A percentile compares a stretch with the other conserved stretches of the same genome.
phyloP scores from a whole-genome alignment of 2,113 vertebrate genomes.

The Caretta caretta region DNA sequence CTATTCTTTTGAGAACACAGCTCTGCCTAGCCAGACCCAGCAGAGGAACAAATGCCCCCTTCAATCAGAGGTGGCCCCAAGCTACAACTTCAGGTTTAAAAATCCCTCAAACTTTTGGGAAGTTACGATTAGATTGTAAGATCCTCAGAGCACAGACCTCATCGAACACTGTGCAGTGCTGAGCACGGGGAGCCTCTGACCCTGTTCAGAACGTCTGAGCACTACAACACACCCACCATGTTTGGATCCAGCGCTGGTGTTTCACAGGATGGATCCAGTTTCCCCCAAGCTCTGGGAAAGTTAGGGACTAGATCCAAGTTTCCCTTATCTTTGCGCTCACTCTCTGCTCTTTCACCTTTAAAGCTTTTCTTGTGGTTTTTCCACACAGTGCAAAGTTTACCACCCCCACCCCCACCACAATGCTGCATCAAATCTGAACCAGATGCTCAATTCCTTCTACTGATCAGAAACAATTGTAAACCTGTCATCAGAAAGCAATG shows the following conservation, averaged over 20 bases:
- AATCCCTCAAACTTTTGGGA: not conserved
- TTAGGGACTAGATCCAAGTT: not conserved
- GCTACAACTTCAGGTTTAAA: not conserved
- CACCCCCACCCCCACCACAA: no score
- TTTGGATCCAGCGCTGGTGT: not conserved
- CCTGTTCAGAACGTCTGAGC: not conserved
- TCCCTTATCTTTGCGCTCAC: not conserved
- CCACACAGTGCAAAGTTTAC: not conserved
- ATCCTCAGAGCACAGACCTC: not conserved
- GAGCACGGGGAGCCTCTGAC: not conserved
- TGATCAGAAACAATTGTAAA: not conserved
- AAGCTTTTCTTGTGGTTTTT: not conserved
- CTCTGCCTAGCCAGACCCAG: fast-evolving
- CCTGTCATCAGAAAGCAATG: not conserved
- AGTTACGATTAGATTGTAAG: not conserved
- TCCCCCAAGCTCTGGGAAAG: not conserved
- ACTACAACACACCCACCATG: not conserved
- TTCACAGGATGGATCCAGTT: not conserved
- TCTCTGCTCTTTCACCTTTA: not conserved
- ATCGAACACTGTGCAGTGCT: not conserved
- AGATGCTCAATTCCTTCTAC: not conserved
- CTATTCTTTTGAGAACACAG: not conserved
- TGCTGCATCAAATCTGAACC: not conserved
- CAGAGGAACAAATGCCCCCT: fast-evolving
- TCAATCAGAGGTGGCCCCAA: no score